phyloP scores from a whole-genome alignment of 2,888 invertebrate species.

The Sisyra nigra region DNA sequence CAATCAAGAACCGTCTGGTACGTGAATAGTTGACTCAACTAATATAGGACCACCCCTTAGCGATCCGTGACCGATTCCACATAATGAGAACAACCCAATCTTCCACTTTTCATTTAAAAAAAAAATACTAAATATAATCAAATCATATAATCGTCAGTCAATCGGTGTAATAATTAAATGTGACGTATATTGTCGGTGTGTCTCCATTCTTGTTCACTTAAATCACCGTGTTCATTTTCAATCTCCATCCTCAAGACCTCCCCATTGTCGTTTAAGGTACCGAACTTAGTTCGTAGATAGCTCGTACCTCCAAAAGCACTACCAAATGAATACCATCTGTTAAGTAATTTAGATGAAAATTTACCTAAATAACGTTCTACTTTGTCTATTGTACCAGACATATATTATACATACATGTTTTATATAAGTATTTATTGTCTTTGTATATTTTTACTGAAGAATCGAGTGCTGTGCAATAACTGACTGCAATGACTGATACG shows the following conservation, averaged over 20 bases:
- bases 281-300: too few relatives aligned
- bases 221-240: too few relatives aligned
- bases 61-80: too few relatives aligned
- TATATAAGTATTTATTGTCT: constrained; percentile 6
- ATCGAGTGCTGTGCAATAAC: constrained; percentile 5
- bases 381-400: constrained; percentile 1
- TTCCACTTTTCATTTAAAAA: background rate
- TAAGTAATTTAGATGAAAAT: too few relatives aligned
- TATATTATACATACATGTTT: constrained; percentile 1
- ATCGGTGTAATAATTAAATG: background rate
- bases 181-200: too few relatives aligned
- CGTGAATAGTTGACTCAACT: constrained; percentile 2
- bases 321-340: too few relatives aligned
- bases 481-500: background rate
- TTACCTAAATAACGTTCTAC: constrained; percentile 4
- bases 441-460: constrained; percentile 5
- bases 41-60: background rate
- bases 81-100: background rate
- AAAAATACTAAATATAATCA: background rate
- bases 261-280: too few relatives aligned
- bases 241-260: too few relatives aligned
- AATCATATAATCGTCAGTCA: background rate
- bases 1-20: constrained; percentile 1
- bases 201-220: too few relatives aligned
- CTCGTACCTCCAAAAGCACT: too few relatives aligned